Evolutionary conservation across 2,113 vertebrate genomes (phyloP).

Genomic region (Heloderma charlesbogerti): DNA sequence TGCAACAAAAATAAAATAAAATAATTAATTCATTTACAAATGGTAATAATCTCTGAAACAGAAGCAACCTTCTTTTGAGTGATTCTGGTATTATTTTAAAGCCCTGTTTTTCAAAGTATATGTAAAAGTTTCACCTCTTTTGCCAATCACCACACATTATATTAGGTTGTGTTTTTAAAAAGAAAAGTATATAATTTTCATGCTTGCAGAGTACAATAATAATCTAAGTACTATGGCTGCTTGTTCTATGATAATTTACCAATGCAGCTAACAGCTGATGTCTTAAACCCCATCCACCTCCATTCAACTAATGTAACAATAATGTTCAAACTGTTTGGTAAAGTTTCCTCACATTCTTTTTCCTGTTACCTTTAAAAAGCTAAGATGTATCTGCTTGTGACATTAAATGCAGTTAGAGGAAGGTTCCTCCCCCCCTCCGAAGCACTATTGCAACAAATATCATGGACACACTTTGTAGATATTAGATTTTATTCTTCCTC

Average conservation of each 20-base stretch:
- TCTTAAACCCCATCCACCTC: not conserved
- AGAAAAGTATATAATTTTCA: not conserved
- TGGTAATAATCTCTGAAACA: not conserved
- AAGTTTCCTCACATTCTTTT: conserved; percentile 58
- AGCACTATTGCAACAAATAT: conserved; percentile 70
- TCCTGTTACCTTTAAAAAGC: conserved; percentile 51
- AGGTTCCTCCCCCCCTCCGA: conserved; percentile 53
- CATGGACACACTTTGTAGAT: conserved; percentile 74
- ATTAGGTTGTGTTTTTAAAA: not conserved
- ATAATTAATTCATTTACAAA: not conserved
- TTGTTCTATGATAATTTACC: not conserved
- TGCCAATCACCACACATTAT: not conserved
- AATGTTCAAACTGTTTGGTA: conserved; percentile 59
- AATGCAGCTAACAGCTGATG: not conserved
- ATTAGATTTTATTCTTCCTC: conserved; percentile 76
- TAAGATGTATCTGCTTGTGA: conserved; percentile 57
- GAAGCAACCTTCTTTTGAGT: not conserved
- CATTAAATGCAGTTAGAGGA: conserved; percentile 56
- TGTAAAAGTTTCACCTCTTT: not conserved
- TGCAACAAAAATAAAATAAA: no score
- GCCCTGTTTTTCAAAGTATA: not conserved
- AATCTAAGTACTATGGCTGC: not conserved
- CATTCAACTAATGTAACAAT: conserved; percentile 42
- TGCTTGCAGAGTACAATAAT: not conserved
- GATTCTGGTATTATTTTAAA: not conserved